These are phyloP conservation scores for Melospiza melodia DNA, from an alignment of 2,113 vertebrate genomes.

Conservation along the genomic window DNA sequence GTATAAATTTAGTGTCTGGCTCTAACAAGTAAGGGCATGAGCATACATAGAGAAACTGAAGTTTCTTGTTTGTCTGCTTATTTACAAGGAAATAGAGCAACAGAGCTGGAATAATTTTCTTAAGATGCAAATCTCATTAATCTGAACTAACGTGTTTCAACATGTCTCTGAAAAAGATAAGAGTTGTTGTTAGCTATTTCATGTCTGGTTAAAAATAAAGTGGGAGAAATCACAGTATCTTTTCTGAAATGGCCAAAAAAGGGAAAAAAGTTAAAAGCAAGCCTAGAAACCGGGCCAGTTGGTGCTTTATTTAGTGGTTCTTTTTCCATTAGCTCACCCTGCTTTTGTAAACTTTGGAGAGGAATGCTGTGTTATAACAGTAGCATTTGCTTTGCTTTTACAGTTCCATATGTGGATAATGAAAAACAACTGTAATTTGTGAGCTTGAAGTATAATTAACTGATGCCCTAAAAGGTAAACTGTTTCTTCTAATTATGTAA, in stretches of 20 bases:
- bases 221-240: background rate
- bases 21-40: background rate
- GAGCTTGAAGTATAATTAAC: slow-evolving; percentile 14
- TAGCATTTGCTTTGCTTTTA: slow-evolving; percentile 18
- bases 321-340: slow-evolving; percentile 51
- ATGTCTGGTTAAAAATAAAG: slow-evolving; percentile 33
- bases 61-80: background rate
- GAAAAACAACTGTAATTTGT: slow-evolving; percentile 30
- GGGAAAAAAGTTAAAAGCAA: slow-evolving; percentile 20
- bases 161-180: background rate
- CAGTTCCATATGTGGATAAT: slow-evolving; percentile 12
- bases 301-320: slow-evolving; percentile 45
- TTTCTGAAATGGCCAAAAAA: slow-evolving; percentile 43
- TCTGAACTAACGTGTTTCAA: background rate
- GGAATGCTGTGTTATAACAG: background rate
- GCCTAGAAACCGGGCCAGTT: background rate
- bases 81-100: background rate
- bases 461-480: slow-evolving; percentile 10
- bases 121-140: background rate
- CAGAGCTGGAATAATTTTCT: background rate
- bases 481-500: background rate
- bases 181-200: slow-evolving; percentile 7
- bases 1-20: background rate
- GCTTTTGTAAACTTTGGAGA: slow-evolving; percentile 36
- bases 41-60: background rate